Percentiles rank a stretch among this genome's conserved stretches.
phyloP scores from a whole-genome alignment of 2,113 vertebrate species.

The Mirounga angustirostris region DNA sequence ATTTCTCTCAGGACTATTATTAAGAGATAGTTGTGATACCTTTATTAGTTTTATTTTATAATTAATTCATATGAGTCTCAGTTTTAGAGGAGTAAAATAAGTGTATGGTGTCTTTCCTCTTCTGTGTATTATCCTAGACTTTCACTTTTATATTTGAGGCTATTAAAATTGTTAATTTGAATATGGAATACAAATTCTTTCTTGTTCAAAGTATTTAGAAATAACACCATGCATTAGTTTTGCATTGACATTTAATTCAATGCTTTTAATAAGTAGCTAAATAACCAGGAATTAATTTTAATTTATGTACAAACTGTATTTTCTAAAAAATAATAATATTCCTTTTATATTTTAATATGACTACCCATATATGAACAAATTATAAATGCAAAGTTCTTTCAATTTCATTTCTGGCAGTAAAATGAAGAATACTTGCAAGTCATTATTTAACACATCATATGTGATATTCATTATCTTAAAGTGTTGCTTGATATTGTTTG shows the following conservation, averaged over 20 bases:
- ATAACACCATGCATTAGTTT: background rate
- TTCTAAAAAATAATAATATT: background rate
- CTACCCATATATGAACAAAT: background rate
- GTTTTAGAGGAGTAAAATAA: background rate
- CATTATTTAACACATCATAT: background rate
- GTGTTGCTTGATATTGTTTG: background rate
- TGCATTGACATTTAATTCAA: background rate
- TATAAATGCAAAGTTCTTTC: background rate
- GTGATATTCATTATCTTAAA: background rate
- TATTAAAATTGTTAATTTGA: background rate
- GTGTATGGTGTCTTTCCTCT: background rate
- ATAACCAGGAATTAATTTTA: background rate
- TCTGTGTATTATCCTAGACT: background rate
- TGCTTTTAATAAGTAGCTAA: background rate
- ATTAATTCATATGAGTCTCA: background rate
- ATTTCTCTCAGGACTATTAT: background rate
- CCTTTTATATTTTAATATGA: background rate
- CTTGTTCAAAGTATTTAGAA: background rate
- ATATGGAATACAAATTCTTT: background rate
- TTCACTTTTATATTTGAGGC: background rate
- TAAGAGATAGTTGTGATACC: background rate
- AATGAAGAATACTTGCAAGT: background rate
- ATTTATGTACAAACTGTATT: background rate
- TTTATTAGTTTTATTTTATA: background rate
- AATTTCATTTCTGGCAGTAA: background rate